Base-by-base conservation (phyloP, 2,113 vertebrate genomes). In the Atrichornis clamosus region DNA sequence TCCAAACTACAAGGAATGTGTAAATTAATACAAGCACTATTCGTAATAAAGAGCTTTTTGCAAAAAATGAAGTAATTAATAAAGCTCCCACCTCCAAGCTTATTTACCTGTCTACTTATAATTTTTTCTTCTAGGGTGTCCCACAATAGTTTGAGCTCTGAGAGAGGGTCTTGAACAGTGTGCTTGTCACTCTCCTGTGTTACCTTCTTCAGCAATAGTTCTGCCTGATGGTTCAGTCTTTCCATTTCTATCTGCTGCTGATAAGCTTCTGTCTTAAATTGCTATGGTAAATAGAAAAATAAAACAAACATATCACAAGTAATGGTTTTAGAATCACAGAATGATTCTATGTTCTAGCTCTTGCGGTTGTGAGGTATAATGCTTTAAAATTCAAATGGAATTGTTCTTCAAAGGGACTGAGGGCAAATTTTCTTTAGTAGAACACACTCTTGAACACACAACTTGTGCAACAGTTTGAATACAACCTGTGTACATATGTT, bases 231-330 rank as follows among this genome's bases (percentile, higher is more conserved):
- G 96, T 99, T 99, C 84, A 99, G 95, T 39, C 99, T 98, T 97
- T 99, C 99, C 99, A 99, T 99, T 97, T 99, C 99, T 85, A 99
- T 99, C 97, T 99, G 99, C 39, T 99, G 99, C 79, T 99, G 99
- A 97, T 99, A 99, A 3, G 99, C 98, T 90, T 99, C 99, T 24
- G 98, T 98, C 97, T 99, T 99, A 97, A 99, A 99, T 98, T 99
- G 99, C 99, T 99, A 73, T 20, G 42, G 87, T 50, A 87, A 89
- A 84, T 11, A 83, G 23, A 90, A 83, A 44, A 93, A 79, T 42
- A 53, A 83, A 68, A 60, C 49, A 84, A 88, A 84, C 13, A 11
- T 39, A 46, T 68, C 18, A 59, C 17, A 74, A 62, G 32, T 47
- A 67, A 86, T 11, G 7, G 75, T 21, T 70, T 55, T 0, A 70